phyloP scores from a whole-genome alignment of 23 tunicate genomes.

The Clavelina lepadiformis region DNA sequence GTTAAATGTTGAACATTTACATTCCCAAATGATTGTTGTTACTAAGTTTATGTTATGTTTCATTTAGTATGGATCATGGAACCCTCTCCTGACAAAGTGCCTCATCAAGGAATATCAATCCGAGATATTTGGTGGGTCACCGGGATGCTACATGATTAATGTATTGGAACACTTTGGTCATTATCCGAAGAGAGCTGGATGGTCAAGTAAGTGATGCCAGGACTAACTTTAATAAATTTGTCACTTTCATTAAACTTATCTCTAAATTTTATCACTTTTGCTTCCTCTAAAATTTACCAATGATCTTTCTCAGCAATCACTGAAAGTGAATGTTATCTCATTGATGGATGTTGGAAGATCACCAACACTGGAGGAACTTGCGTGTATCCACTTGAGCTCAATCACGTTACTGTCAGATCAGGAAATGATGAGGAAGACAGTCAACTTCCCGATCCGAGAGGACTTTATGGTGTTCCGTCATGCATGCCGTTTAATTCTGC shows the following conservation, averaged over 20 bases:
- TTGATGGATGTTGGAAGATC: slow-evolving; percentile 62
- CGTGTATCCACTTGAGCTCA: background rate
- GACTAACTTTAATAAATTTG: too few relatives aligned
- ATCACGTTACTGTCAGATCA: slow-evolving; percentile 6
- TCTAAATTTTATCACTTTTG: background rate
- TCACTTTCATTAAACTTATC: too few relatives aligned
- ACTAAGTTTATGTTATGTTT: too few relatives aligned
- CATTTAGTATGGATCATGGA: slow-evolving; percentile 29
- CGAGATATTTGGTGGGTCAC: slow-evolving; percentile 30
- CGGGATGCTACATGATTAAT: slow-evolving; percentile 61
- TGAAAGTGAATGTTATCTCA: slow-evolving; percentile 47
- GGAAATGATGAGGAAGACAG: background rate
- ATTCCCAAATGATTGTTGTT: too few relatives aligned
- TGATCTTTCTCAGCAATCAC: slow-evolving; percentile 44
- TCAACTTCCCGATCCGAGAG: background rate
- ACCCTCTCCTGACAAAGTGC: slow-evolving; percentile 45
- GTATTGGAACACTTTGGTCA: slow-evolving; percentile 34
- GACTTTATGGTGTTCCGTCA: slow-evolving; percentile 1
- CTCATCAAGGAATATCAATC: slow-evolving; percentile 28
- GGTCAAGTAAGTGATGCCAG: slow-evolving; percentile 66
- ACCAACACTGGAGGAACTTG: slow-evolving; percentile 2
- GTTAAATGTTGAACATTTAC: too few relatives aligned
- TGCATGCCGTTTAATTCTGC: slow-evolving; percentile 4
- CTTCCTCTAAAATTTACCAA: background rate
- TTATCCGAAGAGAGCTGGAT: slow-evolving; percentile 57